phyloP scores from a whole-genome alignment of 2,888 invertebrate genomes.

The Rhagophthalmus giganteus region DNA sequence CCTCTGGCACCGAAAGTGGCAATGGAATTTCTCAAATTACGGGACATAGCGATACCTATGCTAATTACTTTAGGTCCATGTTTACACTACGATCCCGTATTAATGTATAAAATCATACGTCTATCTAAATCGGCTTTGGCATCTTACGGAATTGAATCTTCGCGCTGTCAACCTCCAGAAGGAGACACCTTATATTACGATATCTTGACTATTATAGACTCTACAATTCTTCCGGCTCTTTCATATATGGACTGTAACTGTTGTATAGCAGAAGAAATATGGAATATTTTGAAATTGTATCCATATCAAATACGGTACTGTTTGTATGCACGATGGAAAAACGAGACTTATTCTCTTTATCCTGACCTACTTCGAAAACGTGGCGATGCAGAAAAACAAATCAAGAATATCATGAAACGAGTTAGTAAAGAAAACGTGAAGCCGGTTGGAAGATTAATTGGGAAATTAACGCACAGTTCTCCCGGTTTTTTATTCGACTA shows the following conservation, averaged over 20 bases:
- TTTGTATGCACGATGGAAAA: slow-evolving; percentile 96
- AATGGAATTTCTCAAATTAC: slow-evolving; percentile 72
- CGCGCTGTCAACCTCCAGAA: slow-evolving; percentile 42
- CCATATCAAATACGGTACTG: slow-evolving; percentile 84
- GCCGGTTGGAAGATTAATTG: slow-evolving; percentile 92
- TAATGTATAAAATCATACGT: slow-evolving; percentile 83
- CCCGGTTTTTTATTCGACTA: slow-evolving; percentile 97
- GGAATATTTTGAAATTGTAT: slow-evolving; percentile 83
- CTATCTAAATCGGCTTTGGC: slow-evolving; percentile 53
- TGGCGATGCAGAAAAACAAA: slow-evolving; percentile 86
- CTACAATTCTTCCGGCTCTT: slow-evolving; percentile 86
- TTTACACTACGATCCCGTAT: slow-evolving; percentile 81
- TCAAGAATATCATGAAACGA: slow-evolving; percentile 95
- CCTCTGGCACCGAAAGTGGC: slow-evolving; percentile 67
- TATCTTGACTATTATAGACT: slow-evolving; percentile 82
- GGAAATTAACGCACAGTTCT: slow-evolving; percentile 94
- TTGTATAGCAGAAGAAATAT: slow-evolving; percentile 94
- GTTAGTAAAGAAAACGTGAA: slow-evolving; percentile 99
- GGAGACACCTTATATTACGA: slow-evolving; percentile 75
- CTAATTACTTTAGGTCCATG: slow-evolving; percentile 84
- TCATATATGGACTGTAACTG: slow-evolving; percentile 93
- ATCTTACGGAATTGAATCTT: slow-evolving; percentile 45
- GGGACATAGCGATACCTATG: slow-evolving; percentile 81
- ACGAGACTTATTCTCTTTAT: slow-evolving; percentile 80
- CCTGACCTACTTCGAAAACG: slow-evolving; percentile 81